Percentiles rank a stretch among this genome's conserved stretches.
Evolutionary conservation across 2,888 invertebrate species (phyloP).

Genomic region (Autographa gamma): DNA sequence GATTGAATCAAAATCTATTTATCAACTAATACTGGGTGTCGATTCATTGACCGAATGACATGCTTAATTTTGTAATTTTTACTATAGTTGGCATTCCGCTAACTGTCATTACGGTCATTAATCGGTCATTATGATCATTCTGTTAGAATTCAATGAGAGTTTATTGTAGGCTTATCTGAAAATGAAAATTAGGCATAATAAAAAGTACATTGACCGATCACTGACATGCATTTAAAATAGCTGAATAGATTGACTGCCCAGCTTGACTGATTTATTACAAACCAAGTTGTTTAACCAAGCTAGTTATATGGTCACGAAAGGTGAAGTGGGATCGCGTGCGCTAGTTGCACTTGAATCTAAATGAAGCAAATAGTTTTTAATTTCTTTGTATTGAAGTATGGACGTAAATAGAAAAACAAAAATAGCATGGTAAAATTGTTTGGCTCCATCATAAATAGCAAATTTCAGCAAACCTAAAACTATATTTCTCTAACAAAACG

Average conservation of each 20-base stretch:
- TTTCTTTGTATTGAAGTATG: conserved; percentile 10
- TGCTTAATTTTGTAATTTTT: too few relatives aligned
- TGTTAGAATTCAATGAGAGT: too few relatives aligned
- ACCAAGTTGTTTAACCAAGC: conserved; percentile 30
- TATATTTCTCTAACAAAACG: conserved; percentile 13
- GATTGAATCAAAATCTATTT: conserved; percentile 37
- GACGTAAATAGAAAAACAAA: neutral
- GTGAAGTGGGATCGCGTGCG: conserved; percentile 40
- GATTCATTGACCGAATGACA: too few relatives aligned
- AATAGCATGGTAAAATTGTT: neutral
- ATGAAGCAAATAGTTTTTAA: conserved; percentile 17
- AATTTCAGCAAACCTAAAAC: conserved; percentile 12
- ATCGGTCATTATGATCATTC: too few relatives aligned
- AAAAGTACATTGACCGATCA: too few relatives aligned
- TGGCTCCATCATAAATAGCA: neutral
- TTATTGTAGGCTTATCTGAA: too few relatives aligned
- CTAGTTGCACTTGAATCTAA: conserved; percentile 34
- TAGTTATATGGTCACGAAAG: conserved; percentile 49
- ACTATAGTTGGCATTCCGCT: too few relatives aligned
- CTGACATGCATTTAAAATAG: too few relatives aligned
- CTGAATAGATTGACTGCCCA: too few relatives aligned
- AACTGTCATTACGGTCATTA: too few relatives aligned
- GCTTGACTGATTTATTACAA: conserved; percentile 43
- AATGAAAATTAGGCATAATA: too few relatives aligned
- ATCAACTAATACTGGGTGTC: conserved; percentile 33